Conservation (phyloP, 2,113 vertebrate species). For the Megaceryle torquata region DNA sequence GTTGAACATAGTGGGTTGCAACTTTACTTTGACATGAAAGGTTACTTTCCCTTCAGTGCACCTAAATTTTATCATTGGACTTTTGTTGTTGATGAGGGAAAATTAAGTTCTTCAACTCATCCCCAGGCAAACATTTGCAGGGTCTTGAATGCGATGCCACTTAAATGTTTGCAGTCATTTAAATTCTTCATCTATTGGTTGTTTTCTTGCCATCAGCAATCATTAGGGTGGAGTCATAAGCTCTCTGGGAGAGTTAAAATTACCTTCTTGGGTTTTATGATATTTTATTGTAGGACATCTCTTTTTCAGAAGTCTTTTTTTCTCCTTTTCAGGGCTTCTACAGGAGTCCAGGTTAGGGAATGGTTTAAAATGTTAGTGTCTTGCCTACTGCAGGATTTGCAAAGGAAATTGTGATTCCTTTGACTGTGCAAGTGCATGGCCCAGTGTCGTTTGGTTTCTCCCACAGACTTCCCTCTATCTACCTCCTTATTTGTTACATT, state of each 20-base stretch:
- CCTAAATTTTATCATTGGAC: neutral
- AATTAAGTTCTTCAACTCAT: neutral
- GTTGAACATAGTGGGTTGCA: neutral
- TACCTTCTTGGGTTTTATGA: neutral
- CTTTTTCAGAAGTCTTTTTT: neutral
- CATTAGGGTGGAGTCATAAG: neutral
- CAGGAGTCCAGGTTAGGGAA: neutral
- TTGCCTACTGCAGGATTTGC: neutral
- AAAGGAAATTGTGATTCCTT: neutral
- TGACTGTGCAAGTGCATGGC: neutral
- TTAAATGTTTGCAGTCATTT: neutral
- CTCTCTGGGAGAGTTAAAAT: neutral
- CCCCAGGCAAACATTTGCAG: neutral
- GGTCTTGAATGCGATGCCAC: neutral
- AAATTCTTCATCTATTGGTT: neutral
- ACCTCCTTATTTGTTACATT: neutral
- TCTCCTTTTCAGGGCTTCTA: neutral
- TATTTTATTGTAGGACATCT: neutral
- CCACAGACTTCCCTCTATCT: accelerated
- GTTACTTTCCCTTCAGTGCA: neutral
- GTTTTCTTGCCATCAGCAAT: neutral
- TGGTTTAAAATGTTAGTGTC: neutral
- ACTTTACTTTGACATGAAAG: neutral
- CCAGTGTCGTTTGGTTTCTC: neutral
- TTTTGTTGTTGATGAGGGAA: neutral